phyloP scores from a whole-genome alignment of 2,113 vertebrate genomes.

The Marcusenius ussheri region DNA sequence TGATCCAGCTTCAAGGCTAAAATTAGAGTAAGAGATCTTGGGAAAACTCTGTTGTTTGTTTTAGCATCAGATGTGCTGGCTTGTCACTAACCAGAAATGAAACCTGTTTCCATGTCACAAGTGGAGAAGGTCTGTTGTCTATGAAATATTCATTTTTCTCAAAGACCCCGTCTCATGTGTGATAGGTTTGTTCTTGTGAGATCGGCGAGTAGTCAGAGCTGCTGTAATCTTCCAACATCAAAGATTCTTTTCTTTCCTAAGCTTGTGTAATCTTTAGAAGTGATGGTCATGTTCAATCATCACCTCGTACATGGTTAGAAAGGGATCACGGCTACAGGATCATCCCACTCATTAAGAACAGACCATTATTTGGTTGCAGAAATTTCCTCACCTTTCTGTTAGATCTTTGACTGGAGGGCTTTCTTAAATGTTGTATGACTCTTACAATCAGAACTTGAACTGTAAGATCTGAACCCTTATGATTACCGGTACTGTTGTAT shows the following conservation, averaged over 20 bases:
- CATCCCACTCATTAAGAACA: conserved; percentile 43
- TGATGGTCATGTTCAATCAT: conserved; percentile 54
- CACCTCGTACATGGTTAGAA: conserved; percentile 43
- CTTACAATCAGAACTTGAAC: conserved; percentile 11
- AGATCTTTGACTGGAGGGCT: not conserved
- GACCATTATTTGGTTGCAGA: conserved; percentile 18
- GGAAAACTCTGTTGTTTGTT: conserved; percentile 8
- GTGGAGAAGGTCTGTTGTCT: conserved; percentile 36
- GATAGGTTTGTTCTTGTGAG: conserved; percentile 45
- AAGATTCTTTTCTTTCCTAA: conserved; percentile 48
- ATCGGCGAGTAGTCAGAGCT: conserved; percentile 45
- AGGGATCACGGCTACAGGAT: conserved; percentile 40
- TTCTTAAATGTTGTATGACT: not conserved
- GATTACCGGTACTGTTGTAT: conserved; percentile 52
- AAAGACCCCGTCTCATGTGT: conserved; percentile 46
- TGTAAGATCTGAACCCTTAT: conserved; percentile 37
- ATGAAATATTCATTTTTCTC: conserved; percentile 42
- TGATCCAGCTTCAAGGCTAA: conserved; percentile 12
- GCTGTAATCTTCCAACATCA: conserved; percentile 56
- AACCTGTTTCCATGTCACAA: conserved; percentile 7
- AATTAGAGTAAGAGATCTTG: conserved; percentile 27
- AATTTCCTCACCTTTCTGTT: conserved; percentile 26
- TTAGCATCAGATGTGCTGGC: not conserved
- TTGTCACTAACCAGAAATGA: conserved; percentile 11
- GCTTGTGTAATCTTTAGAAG: conserved; percentile 48